A percentile compares a stretch with the other conserved stretches of the same genome.
Evolutionary conservation across 2,888 invertebrate species (phyloP).

Genomic region (Cataglyphis cursor): DNA sequence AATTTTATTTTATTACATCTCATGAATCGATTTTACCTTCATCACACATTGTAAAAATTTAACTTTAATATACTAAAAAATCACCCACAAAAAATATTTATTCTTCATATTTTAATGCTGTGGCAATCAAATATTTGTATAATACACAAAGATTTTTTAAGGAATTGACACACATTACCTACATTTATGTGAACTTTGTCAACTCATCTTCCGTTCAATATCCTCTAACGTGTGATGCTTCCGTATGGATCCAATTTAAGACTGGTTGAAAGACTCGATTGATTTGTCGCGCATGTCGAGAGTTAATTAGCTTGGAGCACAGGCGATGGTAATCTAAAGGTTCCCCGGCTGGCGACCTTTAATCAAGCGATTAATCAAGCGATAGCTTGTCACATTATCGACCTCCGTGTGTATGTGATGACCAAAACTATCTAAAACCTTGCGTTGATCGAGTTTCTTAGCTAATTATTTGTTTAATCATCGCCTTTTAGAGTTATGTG

Average conservation of each 20-base stretch:
- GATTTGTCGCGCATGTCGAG: slow-evolving; percentile 54
- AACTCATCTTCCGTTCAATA: slow-evolving; percentile 39
- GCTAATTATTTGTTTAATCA: slow-evolving; percentile 12
- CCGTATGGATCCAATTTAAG: slow-evolving; percentile 33
- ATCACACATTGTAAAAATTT: background rate
- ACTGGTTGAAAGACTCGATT: slow-evolving; percentile 53
- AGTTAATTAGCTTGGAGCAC: slow-evolving; percentile 53
- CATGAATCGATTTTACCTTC: background rate
- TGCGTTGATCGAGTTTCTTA: slow-evolving; percentile 15
- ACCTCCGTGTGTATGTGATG: slow-evolving; percentile 1
- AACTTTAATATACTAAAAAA: slow-evolving; percentile 2
- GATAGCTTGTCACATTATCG: slow-evolving; percentile 40
- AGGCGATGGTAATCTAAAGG: slow-evolving; percentile 40
- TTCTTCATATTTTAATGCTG: background rate
- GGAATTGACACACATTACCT: background rate
- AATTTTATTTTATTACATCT: background rate
- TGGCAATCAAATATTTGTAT: slow-evolving; percentile 12
- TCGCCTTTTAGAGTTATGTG: background rate
- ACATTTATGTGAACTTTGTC: slow-evolving; percentile 31
- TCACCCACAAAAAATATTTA: background rate
- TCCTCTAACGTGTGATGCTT: slow-evolving; percentile 35
- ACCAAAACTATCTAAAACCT: background rate
- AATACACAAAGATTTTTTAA: background rate
- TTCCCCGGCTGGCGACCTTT: slow-evolving; percentile 35
- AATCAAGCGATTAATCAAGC: slow-evolving; percentile 55